Percentiles rank a stretch among this genome's conserved stretches.
These are phyloP conservation scores for Eucidaris tribuloides DNA, from an alignment of 35 echinoderm and acorn worm species.

Conservation along the genomic window DNA sequence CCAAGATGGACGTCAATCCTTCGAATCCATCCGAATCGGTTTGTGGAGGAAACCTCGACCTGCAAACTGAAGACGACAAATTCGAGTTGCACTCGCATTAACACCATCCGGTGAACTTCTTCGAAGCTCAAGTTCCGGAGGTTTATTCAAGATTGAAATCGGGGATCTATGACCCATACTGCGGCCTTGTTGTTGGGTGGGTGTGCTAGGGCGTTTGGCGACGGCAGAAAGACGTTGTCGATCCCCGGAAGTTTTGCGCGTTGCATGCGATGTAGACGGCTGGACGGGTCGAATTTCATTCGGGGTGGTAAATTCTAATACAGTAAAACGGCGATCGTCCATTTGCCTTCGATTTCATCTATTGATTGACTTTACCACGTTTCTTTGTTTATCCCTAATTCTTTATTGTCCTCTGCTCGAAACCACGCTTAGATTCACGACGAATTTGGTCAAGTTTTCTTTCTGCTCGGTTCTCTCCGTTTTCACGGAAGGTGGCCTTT, in stretches of 20 bases:
- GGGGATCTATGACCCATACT: too few species aligned
- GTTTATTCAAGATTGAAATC: too few species aligned
- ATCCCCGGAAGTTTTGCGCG: constrained; percentile 12
- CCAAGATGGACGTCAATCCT: too few species aligned
- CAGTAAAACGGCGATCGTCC: background rate
- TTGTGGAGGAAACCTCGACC: too few species aligned
- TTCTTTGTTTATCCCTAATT: background rate
- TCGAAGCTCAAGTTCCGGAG: too few species aligned
- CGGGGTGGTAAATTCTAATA: too few species aligned
- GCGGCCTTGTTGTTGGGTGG: too few species aligned
- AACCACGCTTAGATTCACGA: too few species aligned
- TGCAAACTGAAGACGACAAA: too few species aligned
- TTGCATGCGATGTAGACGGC: background rate
- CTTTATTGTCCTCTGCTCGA: background rate
- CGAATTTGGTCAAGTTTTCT: background rate
- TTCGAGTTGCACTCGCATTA: too few species aligned
- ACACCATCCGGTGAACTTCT: too few species aligned
- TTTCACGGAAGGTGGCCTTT: background rate
- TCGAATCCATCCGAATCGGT: too few species aligned
- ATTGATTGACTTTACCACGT: background rate
- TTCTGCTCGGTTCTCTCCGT: background rate
- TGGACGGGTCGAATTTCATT: background rate
- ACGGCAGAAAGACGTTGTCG: constrained; percentile 5
- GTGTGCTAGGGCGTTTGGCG: background rate
- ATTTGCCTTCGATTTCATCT: background rate